Base-by-base conservation (phyloP, 1,140 invertebrate species). In the Portunus trituberculatus region DNA sequence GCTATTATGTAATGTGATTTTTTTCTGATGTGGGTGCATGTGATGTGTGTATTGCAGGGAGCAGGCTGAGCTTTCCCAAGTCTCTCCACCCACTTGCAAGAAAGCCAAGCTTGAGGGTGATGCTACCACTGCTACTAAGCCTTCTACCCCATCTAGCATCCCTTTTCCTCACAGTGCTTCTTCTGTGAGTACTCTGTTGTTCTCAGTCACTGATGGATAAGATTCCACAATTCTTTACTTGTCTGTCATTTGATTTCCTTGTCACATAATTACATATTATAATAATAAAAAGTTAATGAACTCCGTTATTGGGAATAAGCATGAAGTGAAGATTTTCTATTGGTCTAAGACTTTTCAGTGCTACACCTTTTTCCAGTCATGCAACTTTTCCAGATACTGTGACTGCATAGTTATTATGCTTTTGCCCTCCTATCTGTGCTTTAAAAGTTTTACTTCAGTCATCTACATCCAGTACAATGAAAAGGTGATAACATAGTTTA, bases 1-100 rank as follows among this genome's bases (percentile, higher is more conserved):
- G 52, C 8, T 59, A 59, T 59, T 12, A 59, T 14, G 8, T 14
- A 59, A 20, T 2, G 10, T 12, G 12, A 59, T 59, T 14, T 59
- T 59, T 76, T 67, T 67, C 91, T 67, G 67, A 76, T 39, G 6
- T 67, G 45, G 45, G 91, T 3, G 67, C 67, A 76, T 76, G 67
- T 76, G n/a, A n/a, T 76, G 67, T 76, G 52, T 59, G 52, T 59
- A 20, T 76, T 76, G 67, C 67, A 76, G 67, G 67, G 67, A 76
- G 67, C 20, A 76, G n/a, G 48, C 67, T 82, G 28, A 67, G 32
- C 67, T 1, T 76, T 76, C 25, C 67, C 91, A 92, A 52, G 25
- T 20, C 25, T 76, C 67, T 76, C 67, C 67, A 76, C 67, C 67
- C 8, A 76, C 67, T n/a, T 76, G 16, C 67, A 76, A 76, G 67